A percentile compares a stretch with the other conserved stretches of the same genome.
These are phyloP conservation scores for Lipotes vexillifer DNA, from an alignment of 2,113 vertebrate species.

Conservation along the genomic window DNA sequence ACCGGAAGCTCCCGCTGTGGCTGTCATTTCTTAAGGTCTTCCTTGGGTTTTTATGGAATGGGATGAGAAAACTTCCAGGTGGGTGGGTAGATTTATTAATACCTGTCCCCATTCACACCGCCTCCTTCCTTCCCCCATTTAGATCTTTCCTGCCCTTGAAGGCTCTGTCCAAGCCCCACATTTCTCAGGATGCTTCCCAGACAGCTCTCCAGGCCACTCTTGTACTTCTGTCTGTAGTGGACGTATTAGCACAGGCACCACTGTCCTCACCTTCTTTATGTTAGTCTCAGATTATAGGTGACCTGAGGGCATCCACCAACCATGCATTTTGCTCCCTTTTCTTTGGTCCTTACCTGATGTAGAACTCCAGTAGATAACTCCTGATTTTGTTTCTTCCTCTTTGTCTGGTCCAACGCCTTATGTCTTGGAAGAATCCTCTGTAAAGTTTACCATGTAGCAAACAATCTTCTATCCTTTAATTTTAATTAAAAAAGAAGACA, in stretches of 20 bases:
- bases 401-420: not conserved
- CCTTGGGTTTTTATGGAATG: not conserved
- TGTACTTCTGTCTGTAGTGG: not conserved
- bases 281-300: not conserved
- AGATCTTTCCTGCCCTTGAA: not conserved
- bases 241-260: not conserved
- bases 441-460: not conserved
- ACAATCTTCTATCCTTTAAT: not conserved
- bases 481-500: not conserved
- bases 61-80: not conserved
- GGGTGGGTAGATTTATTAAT: rapidly evolving
- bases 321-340: not conserved
- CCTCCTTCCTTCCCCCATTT: not conserved
- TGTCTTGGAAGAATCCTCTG: not conserved
- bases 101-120: not conserved
- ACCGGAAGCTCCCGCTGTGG: not conserved
- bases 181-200: not conserved
- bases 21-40: not conserved
- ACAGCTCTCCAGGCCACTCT: not conserved
- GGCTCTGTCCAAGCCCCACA: too few species aligned
- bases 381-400: not conserved
- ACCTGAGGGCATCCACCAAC: not conserved
- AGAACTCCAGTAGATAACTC: too few species aligned
- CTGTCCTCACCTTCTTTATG: not conserved
- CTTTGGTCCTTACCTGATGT: not conserved